Evolutionary conservation across 2,888 invertebrate genomes (phyloP).

Genomic region (Aromia moschata): DNA sequence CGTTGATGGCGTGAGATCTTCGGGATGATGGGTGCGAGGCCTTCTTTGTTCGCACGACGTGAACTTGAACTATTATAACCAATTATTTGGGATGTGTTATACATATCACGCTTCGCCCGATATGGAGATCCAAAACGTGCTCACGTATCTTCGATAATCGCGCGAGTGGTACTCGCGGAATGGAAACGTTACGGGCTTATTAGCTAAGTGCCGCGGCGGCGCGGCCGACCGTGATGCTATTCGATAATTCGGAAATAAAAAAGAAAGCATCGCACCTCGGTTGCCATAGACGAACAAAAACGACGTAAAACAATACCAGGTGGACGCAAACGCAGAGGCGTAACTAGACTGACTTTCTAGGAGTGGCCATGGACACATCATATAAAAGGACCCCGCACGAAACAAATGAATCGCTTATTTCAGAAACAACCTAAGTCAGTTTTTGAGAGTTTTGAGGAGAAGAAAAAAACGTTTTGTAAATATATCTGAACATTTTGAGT

Average conservation of each 20-base stretch:
- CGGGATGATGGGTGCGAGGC: conserved; percentile 43
- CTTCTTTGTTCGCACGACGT: conserved; percentile 61
- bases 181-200: conserved; percentile 5
- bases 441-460: too few relatives aligned
- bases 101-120: conserved; percentile 61
- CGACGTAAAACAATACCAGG: too few relatives aligned
- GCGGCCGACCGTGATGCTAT: neutral
- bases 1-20: conserved; percentile 30
- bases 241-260: conserved; percentile 1
- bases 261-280: too few relatives aligned
- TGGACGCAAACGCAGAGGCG: too few relatives aligned
- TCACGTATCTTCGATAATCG: conserved; percentile 56
- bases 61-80: conserved; percentile 61
- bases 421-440: too few relatives aligned
- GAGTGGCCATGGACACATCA: too few relatives aligned
- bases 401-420: too few relatives aligned
- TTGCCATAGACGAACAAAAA: too few relatives aligned
- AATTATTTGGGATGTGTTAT: conserved; percentile 63
- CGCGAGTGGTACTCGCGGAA: conserved; percentile 6
- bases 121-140: conserved; percentile 58
- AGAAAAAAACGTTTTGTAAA: too few relatives aligned
- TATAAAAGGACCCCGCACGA: too few relatives aligned
- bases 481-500: too few relatives aligned
- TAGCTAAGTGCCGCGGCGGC: neutral
- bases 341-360: too few relatives aligned